Evolutionary conservation across 2,113 vertebrate genomes (phyloP), one percentile per base, ranked within the genome.

Genomic region (Dermatemys mawii): DNA sequence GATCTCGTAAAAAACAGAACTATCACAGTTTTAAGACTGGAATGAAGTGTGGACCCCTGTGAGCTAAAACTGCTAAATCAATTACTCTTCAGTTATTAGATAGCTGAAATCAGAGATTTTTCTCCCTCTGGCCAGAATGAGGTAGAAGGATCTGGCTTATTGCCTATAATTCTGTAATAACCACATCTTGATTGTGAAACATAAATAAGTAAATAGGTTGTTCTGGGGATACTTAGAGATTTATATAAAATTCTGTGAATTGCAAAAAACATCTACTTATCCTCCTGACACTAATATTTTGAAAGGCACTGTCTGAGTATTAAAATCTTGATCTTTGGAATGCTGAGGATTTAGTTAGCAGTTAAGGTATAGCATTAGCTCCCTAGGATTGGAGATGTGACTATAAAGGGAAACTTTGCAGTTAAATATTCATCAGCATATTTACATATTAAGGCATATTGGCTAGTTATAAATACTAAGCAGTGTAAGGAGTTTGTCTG

Each of bases 241-340:
- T 84, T 83, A 22, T 78, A 21, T 48, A 86, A 67, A 55, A 84
- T 81, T 41, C 32, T 81, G 14, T 48, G 81, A 87, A 83, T 21
- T 1, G 1, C 55, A 92, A 75, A 78, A 84, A 84, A 78, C 11
- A 24, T 81, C 88, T 91, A 79, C 17, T 81, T 4, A 13, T 4
- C 84, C 84, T 88, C 38, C 80, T 22, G 41, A 87, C 54, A 22
- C 27, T 91, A 96, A 78, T 94, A 93, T 90, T 94, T 94, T 93
- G 82, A 95, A 96, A 90, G 41, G 81, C 87, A 84, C 80, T 91
- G 90, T 63, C n/a, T 0, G 1, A 84, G 46, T 67, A 94, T 94
- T 96, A 96, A 87, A 50, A 50, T 41, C 51, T 95, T 87, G 41
- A 83, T 94, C 73, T 91, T 95, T 87, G 55, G 22, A 95, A 83